Percentiles rank a stretch among this genome's conserved stretches.
These are phyloP conservation scores for Hirtodrosophila trivittata DNA, from an alignment of 2,888 invertebrate species.

Conservation along the genomic window DNA sequence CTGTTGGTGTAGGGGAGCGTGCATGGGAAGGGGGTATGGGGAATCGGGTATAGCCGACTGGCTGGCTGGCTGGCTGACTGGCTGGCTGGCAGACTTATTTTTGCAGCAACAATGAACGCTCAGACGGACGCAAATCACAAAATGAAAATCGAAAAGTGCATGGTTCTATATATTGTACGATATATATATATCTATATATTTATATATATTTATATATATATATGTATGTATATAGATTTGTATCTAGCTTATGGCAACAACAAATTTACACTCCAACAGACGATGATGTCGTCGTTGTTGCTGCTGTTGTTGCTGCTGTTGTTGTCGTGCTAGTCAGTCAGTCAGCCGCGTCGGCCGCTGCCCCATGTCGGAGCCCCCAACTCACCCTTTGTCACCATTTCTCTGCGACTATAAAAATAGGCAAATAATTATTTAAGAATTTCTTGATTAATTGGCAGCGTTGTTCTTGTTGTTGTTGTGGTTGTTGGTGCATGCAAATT, in stretches of 20 bases:
- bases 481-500: slow-evolving; percentile 51
- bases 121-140: slow-evolving; percentile 57
- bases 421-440: slow-evolving; percentile 83
- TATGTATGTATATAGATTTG: slow-evolving; percentile 50
- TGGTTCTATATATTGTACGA: slow-evolving; percentile 42
- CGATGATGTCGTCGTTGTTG: slow-evolving; percentile 49
- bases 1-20: slow-evolving; percentile 17
- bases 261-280: slow-evolving; percentile 72
- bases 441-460: slow-evolving; percentile 82
- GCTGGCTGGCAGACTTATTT: slow-evolving; percentile 76
- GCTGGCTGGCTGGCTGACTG: slow-evolving; percentile 41
- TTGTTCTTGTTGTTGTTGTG: slow-evolving; percentile 49
- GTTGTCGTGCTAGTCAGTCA: slow-evolving; percentile 73
- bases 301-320: slow-evolving; percentile 22
- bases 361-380: slow-evolving; percentile 40
- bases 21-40: slow-evolving; percentile 16
- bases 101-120: slow-evolving; percentile 74
- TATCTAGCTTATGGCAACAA: slow-evolving; percentile 58
- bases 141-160: slow-evolving; percentile 76
- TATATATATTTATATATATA: slow-evolving; percentile 34
- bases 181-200: slow-evolving; percentile 9
- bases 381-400: slow-evolving; percentile 21
- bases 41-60: slow-evolving; percentile 41
- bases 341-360: slow-evolving; percentile 72
- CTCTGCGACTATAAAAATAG: slow-evolving; percentile 78